Percentiles rank a stretch among this genome's conserved stretches.
These are phyloP conservation scores for Globicephala melas DNA, from an alignment of 2,113 vertebrate genomes.

Conservation along the genomic window DNA sequence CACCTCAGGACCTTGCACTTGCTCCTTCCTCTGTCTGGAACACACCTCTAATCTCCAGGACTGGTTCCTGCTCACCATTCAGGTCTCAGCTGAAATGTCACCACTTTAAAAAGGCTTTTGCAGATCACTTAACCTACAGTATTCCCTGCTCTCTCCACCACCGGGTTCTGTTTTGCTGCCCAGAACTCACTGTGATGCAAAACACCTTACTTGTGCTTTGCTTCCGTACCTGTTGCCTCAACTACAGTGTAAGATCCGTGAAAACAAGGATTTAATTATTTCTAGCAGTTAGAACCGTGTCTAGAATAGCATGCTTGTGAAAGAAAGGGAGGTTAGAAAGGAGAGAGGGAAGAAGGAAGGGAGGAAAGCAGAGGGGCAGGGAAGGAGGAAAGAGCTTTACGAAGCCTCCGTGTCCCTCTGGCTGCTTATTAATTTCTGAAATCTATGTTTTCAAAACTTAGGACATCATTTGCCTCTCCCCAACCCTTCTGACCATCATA, in stretches of 20 bases:
- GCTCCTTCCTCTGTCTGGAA: neutral
- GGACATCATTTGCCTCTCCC: neutral
- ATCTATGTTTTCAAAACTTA: neutral
- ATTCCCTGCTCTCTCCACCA: fast-evolving
- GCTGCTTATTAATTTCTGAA: neutral
- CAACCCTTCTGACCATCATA: neutral
- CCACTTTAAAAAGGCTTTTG: neutral
- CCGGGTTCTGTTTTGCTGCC: too few relatives aligned
- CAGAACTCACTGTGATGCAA: fast-evolving
- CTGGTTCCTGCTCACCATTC: neutral
- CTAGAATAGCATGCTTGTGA: neutral
- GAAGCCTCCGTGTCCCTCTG: fast-evolving
- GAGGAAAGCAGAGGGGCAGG: neutral
- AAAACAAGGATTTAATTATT: neutral
- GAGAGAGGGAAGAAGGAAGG: neutral
- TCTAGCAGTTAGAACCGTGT: neutral
- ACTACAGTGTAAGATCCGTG: fast-evolving
- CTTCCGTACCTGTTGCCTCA: neutral
- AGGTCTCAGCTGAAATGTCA: neutral
- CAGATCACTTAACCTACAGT: too few relatives aligned
- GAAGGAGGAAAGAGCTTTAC: fast-evolving
- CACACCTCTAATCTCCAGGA: neutral
- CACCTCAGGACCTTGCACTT: neutral
- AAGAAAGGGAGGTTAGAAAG: fast-evolving
- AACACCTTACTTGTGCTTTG: neutral